phyloP scores from a whole-genome alignment of 2,797 vertebrate genomes.

The Helarctos malayanus region DNA sequence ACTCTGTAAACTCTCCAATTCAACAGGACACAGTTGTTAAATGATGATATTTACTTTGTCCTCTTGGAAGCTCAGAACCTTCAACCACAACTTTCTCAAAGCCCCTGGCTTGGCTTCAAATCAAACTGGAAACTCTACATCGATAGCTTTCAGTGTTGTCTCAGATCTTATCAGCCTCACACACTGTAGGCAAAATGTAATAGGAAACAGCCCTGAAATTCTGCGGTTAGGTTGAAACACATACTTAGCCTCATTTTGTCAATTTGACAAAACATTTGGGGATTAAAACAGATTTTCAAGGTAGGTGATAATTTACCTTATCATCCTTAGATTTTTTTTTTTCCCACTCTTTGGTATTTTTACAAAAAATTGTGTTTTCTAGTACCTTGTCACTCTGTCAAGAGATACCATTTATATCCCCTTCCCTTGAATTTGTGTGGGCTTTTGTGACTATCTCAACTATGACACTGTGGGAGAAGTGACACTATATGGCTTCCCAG shows the following conservation, averaged over 20 bases:
- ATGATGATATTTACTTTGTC: neutral
- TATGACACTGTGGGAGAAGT: neutral
- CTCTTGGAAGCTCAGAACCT: conserved; percentile 13
- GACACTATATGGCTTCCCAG: neutral
- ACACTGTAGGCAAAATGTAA: conserved; percentile 13
- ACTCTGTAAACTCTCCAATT: neutral
- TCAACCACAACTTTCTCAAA: neutral
- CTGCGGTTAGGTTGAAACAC: neutral
- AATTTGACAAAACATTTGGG: neutral
- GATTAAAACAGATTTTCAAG: neutral
- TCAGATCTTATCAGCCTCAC: neutral
- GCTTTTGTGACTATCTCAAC: neutral
- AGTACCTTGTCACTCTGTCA: neutral
- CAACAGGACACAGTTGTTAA: neutral
- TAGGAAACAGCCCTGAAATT: conserved; percentile 22
- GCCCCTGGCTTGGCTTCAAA: neutral
- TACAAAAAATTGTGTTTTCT: neutral
- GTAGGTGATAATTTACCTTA: neutral
- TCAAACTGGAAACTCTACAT: neutral
- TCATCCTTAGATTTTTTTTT: neutral
- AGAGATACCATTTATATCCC: neutral
- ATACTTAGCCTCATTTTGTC: neutral
- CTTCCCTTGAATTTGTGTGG: neutral
- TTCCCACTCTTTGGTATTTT: neutral
- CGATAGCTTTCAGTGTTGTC: neutral